Percentiles rank a stretch among this genome's conserved stretches.
Conservation (phyloP, 2,888 invertebrate genomes). For the Eupithecia tripunctaria region DNA sequence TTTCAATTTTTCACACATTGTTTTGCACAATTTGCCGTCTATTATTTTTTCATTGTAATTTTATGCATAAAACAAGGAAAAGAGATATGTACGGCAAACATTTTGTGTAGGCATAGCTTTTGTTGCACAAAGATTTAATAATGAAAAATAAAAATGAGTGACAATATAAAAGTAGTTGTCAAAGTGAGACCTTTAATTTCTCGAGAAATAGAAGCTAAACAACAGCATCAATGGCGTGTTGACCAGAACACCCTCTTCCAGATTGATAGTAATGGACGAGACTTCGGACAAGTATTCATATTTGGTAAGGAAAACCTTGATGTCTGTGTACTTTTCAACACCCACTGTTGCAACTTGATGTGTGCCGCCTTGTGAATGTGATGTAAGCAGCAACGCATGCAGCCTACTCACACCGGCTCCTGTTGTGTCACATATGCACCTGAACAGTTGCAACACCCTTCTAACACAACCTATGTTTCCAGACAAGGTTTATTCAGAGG, state of each 20-base stretch:
- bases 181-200: conserved; percentile 88
- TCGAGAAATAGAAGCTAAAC: conserved; percentile 86
- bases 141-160: conserved; percentile 77
- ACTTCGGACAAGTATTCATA: conserved; percentile 62
- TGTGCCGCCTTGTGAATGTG: background rate
- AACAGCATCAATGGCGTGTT: conserved; percentile 85
- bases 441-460: too few relatives aligned
- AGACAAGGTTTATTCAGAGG: conserved; percentile 90
- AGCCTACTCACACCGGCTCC: conserved; percentile 23
- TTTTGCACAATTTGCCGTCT: conserved; percentile 17
- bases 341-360: background rate
- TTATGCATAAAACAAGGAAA: conserved; percentile 22
- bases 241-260: conserved; percentile 85
- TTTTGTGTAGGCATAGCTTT: conserved; percentile 5
- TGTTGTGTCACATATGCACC: background rate
- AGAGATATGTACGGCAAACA: background rate
- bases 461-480: too few relatives aligned
- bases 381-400: conserved; percentile 26
- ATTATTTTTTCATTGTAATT: conserved; percentile 40
- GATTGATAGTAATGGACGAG: conserved; percentile 80
- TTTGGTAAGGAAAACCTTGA: conserved; percentile 66
- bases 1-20: background rate
- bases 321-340: background rate
- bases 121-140: conserved; percentile 30
- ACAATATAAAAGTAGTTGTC: conserved; percentile 90